Conservation (phyloP, 1,140 invertebrate species). For the Spodoptera litura region DNA sequence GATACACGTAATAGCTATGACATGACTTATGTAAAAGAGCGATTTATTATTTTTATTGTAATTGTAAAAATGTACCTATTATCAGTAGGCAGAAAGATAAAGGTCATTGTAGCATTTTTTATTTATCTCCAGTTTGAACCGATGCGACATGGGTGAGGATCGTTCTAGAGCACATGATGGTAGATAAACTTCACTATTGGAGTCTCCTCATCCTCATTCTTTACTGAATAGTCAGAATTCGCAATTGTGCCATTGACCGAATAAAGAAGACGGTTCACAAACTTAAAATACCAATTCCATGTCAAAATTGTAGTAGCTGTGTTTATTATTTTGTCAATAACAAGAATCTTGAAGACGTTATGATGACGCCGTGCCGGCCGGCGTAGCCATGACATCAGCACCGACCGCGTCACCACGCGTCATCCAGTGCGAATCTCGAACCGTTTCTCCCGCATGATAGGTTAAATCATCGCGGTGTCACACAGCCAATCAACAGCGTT, state of each 20-base stretch:
- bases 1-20: conserved; percentile 65
- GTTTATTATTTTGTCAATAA: conserved; percentile 30
- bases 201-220: no score
- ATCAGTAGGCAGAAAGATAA: neutral
- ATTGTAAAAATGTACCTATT: neutral
- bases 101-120: neutral
- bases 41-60: no score
- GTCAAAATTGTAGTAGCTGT: neutral
- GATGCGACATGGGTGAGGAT: no score
- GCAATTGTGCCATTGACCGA: neutral
- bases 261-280: neutral
- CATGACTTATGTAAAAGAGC: neutral
- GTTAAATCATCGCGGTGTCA: conserved; percentile 70
- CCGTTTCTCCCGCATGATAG: conserved; percentile 66
- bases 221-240: no score
- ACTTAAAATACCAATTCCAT: neutral
- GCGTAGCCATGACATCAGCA: conserved; percentile 77
- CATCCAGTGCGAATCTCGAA: conserved; percentile 69
- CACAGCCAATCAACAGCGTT: conserved; percentile 70
- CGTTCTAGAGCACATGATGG: no score
- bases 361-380: conserved; percentile 64
- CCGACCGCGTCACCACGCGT: conserved; percentile 73
- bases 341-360: conserved; percentile 37
- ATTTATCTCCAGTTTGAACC: no score
- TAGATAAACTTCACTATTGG: no score